These are phyloP conservation scores for Penaeus monodon DNA, from an alignment of 2,888 invertebrate genomes.

Conservation along the genomic window DNA sequence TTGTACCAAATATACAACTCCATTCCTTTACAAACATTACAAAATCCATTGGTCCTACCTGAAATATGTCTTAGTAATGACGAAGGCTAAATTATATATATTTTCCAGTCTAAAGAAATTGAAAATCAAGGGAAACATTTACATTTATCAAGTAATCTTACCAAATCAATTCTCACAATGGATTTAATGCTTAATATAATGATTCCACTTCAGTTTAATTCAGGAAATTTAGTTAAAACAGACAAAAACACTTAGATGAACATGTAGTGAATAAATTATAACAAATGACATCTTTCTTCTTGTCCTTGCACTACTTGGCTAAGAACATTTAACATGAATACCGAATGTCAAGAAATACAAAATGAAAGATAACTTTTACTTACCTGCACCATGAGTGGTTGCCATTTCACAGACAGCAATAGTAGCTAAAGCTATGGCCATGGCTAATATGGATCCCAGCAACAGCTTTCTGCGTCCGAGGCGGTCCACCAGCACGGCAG, in stretches of 20 bases:
- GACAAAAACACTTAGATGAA: too few relatives aligned
- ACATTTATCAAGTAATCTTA: too few relatives aligned
- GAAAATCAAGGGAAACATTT: too few relatives aligned
- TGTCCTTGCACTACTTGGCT: too few relatives aligned
- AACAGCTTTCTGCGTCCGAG: constrained; percentile 49
- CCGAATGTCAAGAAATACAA: background rate
- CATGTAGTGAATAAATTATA: too few relatives aligned
- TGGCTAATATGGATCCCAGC: constrained; percentile 33
- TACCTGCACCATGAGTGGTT: constrained; percentile 31
- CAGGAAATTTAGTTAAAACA: too few relatives aligned
- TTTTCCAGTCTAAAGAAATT: too few relatives aligned
- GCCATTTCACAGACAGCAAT: constrained; percentile 48
- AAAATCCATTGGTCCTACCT: constrained; percentile 11
- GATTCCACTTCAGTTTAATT: too few relatives aligned
- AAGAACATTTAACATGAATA: background rate
- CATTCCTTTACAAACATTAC: background rate
- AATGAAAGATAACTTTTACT: background rate
- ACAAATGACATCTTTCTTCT: too few relatives aligned
- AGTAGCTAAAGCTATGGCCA: constrained; percentile 36
- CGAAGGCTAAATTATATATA: constrained; percentile 17
- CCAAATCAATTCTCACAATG: too few relatives aligned
- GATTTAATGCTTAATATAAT: too few relatives aligned
- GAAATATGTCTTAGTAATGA: constrained; percentile 57
- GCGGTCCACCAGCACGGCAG: constrained; percentile 33
- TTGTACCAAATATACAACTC: background rate